Evolutionary conservation across 2,797 vertebrate species (phyloP).

Genomic region (Hippopotamyrus pictus): DNA sequence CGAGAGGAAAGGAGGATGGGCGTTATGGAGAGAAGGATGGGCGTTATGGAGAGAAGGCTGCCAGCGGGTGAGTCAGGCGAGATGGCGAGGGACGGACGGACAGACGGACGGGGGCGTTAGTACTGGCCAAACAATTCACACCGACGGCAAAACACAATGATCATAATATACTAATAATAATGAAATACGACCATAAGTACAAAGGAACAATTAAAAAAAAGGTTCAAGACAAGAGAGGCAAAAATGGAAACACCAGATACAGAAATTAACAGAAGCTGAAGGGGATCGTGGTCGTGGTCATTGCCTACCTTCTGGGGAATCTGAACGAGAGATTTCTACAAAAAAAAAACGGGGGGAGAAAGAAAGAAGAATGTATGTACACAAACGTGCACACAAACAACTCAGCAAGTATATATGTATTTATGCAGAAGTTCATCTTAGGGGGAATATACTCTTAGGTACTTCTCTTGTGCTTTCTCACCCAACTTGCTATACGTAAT

Average conservation of each 20-base stretch:
- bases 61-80: conserved; percentile 46
- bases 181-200: conserved; percentile 47
- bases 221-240: conserved; percentile 40
- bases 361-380: conserved; percentile 56
- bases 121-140: conserved; percentile 56
- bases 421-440: neutral
- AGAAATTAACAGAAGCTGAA: conserved; percentile 37
- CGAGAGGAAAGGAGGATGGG: conserved; percentile 24
- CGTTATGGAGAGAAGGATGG: conserved; percentile 26
- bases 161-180: conserved; percentile 25
- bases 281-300: conserved; percentile 56
- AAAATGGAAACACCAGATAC: conserved; percentile 36
- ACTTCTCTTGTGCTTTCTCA: neutral
- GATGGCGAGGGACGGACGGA: conserved; percentile 20
- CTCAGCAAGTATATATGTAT: conserved; percentile 1
- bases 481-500: neutral
- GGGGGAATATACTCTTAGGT: neutral
- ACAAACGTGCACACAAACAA: conserved; percentile 39
- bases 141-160: conserved; percentile 40
- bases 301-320: conserved; percentile 96
- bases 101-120: conserved; percentile 44
- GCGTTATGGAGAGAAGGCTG: conserved; percentile 39
- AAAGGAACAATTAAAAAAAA: conserved; percentile 33
- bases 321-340: conserved; percentile 98
- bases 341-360: conserved; percentile 63